Evolutionary conservation across 2,888 invertebrate species (phyloP), one percentile per base, ranked within the genome.

Genomic region (Andrena marginata): DNA sequence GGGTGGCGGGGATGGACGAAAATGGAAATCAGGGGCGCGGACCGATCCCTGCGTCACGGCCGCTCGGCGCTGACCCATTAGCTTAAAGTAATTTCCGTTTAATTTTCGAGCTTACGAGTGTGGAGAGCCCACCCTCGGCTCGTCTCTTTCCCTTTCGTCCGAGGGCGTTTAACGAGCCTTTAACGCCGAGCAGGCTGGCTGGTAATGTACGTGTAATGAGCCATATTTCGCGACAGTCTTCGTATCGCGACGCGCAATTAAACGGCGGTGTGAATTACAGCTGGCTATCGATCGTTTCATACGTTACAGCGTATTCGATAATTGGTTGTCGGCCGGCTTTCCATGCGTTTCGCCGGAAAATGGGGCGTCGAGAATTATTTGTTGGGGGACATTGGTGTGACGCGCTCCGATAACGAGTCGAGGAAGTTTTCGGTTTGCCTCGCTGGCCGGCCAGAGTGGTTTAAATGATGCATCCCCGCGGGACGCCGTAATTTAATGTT

Each of bases 31-130:
- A 54, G 51, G 62, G 48, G 64, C 49, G 82, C 68, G 68, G 65
- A 20, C n/a, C 23, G 70, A 20, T 60, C 64, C 67, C 68, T 69
- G 42, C 78, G 77, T 82, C 84, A 82, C 60, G 63, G 31, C 31
- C 64, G 70, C 49, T 85, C 85, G 85, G 85, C 85, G 75, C 84
- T 84, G 85, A 85, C 88, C 83, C 80, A 86, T 89, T 89, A 85
- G 85, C 89, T 85, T 88, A 89, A 87, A 89, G 83, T 89, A 88
- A 89, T 89, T 89, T 89, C 88, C 89, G 89, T 83, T 89, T 89
- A 88, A 89, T 89, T 89, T 89, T 86, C 70, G 56, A 70, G 85
- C 77, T 82, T 71, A 80, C 78, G 35, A 59, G 42, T 54, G 31
- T 35, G 42, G 26, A 42, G 51, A 20, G 42, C 13, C 4, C 59